phyloP scores from a whole-genome alignment of 2,888 invertebrate genomes.

The Cryptus armator region DNA sequence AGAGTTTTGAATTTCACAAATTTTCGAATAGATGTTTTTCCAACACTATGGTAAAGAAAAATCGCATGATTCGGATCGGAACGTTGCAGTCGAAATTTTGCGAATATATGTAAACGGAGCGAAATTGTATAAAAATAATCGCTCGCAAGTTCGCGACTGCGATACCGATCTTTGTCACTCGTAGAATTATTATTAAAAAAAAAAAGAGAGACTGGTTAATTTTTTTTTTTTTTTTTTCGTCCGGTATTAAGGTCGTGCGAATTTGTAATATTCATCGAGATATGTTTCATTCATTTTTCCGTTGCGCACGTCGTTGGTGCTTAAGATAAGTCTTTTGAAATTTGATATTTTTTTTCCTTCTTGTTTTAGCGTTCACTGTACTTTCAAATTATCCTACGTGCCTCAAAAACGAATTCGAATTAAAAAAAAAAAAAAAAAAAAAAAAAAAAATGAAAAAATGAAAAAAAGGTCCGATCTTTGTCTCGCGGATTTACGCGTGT shows the following conservation, averaged over 20 bases:
- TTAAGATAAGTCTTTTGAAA: constrained; percentile 42
- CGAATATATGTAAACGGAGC: constrained; percentile 12
- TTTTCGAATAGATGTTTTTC: constrained; percentile 11
- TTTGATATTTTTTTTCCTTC: constrained; percentile 23
- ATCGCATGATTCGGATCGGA: constrained; percentile 18
- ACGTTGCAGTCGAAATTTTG: constrained; percentile 16
- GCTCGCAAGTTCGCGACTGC: not conserved
- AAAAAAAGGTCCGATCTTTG: constrained; percentile 23
- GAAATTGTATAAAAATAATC: constrained; percentile 14
- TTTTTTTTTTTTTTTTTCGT: constrained; percentile 49
- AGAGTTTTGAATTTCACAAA: constrained; percentile 42
- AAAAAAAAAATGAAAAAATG: not conserved
- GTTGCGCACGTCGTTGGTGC: constrained; percentile 70
- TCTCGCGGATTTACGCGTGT: not conserved
- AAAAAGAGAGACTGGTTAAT: constrained; percentile 48
- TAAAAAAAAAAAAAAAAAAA: constrained; percentile 7
- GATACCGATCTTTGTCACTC: constrained; percentile 1
- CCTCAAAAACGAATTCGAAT: constrained; percentile 57
- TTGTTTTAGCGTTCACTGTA: constrained; percentile 44
- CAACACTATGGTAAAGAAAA: not conserved
- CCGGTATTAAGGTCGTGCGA: constrained; percentile 30
- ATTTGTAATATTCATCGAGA: constrained; percentile 40
- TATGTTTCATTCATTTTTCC: constrained; percentile 67
- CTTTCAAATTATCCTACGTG: constrained; percentile 58
- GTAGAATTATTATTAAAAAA: constrained; percentile 45